Evolutionary conservation across 92 coral and sea anemone genomes (phyloP).

Genomic region (Plumapathes pennacea): DNA sequence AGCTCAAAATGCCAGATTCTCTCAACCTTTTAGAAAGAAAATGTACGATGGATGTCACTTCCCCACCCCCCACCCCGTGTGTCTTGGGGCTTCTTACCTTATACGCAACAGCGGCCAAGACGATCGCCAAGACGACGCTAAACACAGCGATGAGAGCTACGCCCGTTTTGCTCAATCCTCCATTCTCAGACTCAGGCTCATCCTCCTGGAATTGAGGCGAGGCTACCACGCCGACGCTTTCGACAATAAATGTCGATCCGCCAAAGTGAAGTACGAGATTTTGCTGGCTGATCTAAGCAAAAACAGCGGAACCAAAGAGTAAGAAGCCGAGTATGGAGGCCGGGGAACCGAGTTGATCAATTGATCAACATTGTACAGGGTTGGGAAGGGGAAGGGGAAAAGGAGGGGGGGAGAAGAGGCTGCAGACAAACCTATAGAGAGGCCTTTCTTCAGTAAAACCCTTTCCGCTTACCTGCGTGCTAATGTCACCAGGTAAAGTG

Average conservation of each 20-base stretch:
- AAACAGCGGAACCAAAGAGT: background rate
- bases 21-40: too few relatives aligned
- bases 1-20: too few relatives aligned
- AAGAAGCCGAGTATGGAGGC: background rate
- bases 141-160: conserved; percentile 67
- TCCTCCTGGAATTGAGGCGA: conserved; percentile 38
- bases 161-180: conserved; percentile 36
- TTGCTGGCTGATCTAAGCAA: conserved; percentile 55
- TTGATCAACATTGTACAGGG: too few relatives aligned
- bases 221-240: conserved; percentile 49
- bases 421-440: background rate
- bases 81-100: too few relatives aligned
- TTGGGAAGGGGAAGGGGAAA: too few relatives aligned
- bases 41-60: too few relatives aligned
- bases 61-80: too few relatives aligned
- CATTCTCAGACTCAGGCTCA: background rate
- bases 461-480: conserved; percentile 41
- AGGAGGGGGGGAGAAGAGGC: background rate
- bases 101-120: conserved; percentile 28
- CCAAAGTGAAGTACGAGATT: conserved; percentile 57
- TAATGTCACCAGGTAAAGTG: conserved; percentile 43
- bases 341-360: too few relatives aligned
- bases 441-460: background rate
- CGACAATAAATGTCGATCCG: conserved; percentile 59
- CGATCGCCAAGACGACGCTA: conserved; percentile 34